Percentiles rank a stretch among this genome's conserved stretches.
These are phyloP conservation scores for Amphilophus citrinellus DNA, from an alignment of 2,113 vertebrate genomes.

Conservation along the genomic window DNA sequence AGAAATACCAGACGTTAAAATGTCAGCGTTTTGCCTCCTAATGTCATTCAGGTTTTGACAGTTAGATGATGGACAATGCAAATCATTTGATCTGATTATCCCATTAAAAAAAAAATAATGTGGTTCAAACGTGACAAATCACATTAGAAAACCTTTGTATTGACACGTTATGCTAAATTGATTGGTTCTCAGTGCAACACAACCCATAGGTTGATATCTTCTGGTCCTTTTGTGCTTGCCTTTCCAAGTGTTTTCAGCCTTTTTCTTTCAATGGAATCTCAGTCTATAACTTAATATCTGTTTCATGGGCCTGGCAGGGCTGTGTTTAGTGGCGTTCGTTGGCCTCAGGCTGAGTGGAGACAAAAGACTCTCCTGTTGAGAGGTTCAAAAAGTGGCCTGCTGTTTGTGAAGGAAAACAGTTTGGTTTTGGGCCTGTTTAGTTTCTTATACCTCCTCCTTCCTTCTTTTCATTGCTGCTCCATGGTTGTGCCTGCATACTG, in stretches of 20 bases:
- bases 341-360: slow-evolving; percentile 28
- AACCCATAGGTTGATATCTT: background rate
- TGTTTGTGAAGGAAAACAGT: background rate
- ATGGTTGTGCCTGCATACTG: slow-evolving; percentile 18
- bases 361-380: slow-evolving; percentile 48
- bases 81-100: background rate
- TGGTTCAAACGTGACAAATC: background rate
- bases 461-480: background rate
- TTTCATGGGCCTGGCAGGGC: background rate
- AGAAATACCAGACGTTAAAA: background rate
- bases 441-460: background rate
- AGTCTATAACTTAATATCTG: slow-evolving; percentile 9
- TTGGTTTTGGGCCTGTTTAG: background rate
- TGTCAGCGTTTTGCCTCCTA: background rate
- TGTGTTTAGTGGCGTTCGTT: slow-evolving; percentile 5
- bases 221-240: background rate
- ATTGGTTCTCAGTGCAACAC: background rate
- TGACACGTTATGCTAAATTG: background rate
- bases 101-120: background rate
- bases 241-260: background rate
- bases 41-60: background rate
- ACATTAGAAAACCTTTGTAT: background rate
- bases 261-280: background rate
- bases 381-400: slow-evolving; percentile 32
- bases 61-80: background rate